Percentiles rank a stretch among this genome's conserved stretches.
These are phyloP conservation scores for Isurus oxyrinchus DNA, from an alignment of 2,113 vertebrate species.

Conservation along the genomic window DNA sequence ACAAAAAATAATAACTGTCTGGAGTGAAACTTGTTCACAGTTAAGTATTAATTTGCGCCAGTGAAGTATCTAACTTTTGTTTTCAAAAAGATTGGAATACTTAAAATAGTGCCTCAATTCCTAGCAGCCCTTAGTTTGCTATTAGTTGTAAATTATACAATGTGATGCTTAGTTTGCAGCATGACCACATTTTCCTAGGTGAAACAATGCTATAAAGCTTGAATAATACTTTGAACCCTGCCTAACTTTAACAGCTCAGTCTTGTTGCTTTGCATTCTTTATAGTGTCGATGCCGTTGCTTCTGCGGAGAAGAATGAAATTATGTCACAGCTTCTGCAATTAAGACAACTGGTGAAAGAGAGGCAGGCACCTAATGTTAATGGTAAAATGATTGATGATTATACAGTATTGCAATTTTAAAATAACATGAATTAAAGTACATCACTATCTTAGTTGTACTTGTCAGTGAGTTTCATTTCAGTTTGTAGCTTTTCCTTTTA, in stretches of 20 bases:
- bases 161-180: not conserved
- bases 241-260: not conserved
- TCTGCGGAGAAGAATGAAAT: slow-evolving; percentile 85
- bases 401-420: not conserved
- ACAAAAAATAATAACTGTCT: not conserved
- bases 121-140: not conserved
- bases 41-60: not conserved
- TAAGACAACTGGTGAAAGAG: slow-evolving; percentile 81
- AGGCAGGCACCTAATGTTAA: slow-evolving; percentile 44
- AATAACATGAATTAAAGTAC: not conserved
- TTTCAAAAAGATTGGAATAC: not conserved
- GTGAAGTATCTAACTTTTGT: not conserved
- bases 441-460: not conserved
- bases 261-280: slow-evolving; percentile 34
- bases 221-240: not conserved
- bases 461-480: not conserved
- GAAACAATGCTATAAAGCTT: not conserved
- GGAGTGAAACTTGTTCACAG: not conserved
- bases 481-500: not conserved
- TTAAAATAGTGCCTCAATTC: not conserved
- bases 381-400: not conserved
- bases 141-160: not conserved
- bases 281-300: slow-evolving; percentile 76
- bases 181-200: not conserved
- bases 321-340: slow-evolving; percentile 79